A percentile compares a stretch with the other conserved stretches of the same genome.
phyloP scores from a whole-genome alignment of 1,140 invertebrate species.

The Scaptomyza hsui region DNA sequence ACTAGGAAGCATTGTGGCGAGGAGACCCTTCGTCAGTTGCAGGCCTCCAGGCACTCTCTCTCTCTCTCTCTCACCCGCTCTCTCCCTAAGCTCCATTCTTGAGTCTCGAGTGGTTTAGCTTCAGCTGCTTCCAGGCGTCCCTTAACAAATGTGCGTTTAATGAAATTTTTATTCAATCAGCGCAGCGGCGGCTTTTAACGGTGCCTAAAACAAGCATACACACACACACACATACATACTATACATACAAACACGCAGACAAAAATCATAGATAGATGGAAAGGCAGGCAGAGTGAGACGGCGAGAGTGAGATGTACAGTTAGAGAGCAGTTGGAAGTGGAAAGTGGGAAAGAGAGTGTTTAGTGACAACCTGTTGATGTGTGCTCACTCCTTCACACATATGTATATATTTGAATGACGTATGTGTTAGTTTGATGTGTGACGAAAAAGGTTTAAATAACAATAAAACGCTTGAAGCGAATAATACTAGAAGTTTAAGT shows the following conservation, averaged over 20 bases:
- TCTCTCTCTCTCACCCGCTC: not conserved
- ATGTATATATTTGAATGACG: not conserved
- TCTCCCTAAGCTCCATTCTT: constrained; percentile 10
- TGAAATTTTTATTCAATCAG: constrained; percentile 82
- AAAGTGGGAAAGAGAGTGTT: not conserved
- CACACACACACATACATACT: not conserved
- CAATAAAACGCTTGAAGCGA: not conserved
- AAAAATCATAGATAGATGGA: constrained; percentile 5
- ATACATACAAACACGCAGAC: not conserved
- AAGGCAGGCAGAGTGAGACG: constrained; percentile 3
- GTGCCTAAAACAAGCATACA: constrained; percentile 21
- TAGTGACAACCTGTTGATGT: constrained; percentile 24
- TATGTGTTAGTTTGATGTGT: not conserved
- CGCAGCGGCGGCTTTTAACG: constrained; percentile 67
- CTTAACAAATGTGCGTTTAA: constrained; percentile 76
- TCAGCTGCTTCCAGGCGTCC: constrained; percentile 35
- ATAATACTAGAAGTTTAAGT: not conserved
- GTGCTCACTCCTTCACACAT: not conserved
- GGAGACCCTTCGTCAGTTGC: not conserved
- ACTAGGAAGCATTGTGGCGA: not conserved
- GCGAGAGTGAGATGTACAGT: not conserved
- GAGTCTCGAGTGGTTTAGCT: constrained; percentile 8
- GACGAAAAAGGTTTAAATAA: too few species aligned
- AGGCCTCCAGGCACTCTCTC: not conserved
- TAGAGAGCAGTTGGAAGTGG: not conserved